Evolutionary conservation across 2,113 vertebrate species (phyloP), one percentile per base, ranked within the genome.

Genomic region (Trichomycterus rosablanca): DNA sequence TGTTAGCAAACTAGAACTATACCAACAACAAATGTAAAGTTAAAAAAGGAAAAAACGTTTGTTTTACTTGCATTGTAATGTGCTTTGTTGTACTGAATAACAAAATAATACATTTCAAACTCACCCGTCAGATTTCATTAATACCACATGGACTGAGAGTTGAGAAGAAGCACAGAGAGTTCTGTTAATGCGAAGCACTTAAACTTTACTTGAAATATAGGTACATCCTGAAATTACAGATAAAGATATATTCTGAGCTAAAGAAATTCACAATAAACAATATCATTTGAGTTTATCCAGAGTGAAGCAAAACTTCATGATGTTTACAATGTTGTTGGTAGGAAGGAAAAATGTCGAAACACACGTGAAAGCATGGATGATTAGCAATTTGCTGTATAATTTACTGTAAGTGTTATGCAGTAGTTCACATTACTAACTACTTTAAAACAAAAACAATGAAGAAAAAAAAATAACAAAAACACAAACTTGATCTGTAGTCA

Each of bases 221-320:
- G 84, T 87, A 88, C 84, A 88, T 85, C 84, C 83, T 86, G 84
- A 80, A 83, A 85, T 85, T 81, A 88, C 85, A 86, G 82, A 85
- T 83, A 86, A n/a, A 40, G 82, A 86, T 84, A 88, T 84, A 87
- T 79, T 80, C 83, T 83, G 83, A 87, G 80, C 82, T 85, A 83
- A 85, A 80, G 84, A 76, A 82, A 81, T 84, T 84, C 83, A 89
- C 81, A 83, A 87, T 85, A 77, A 82, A 75, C 83, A 80, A 81
- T 61, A 80, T 84, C 61, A 71, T 80, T 81, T 69, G 73, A 78
- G 83, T 76, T 73, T 73, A 77, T 71, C 73, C 65, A 76, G 67
- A 82, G 76, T 78, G 81, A 77, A 74, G 83, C 62, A 60, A 83
- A n/a, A 67, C 56, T 53, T 62, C 65, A 65, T 70, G 79, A 65